Evolutionary conservation across 2,113 vertebrate genomes (phyloP), one percentile per base, ranked within the genome.

Genomic region (Zosterops japonicus): DNA sequence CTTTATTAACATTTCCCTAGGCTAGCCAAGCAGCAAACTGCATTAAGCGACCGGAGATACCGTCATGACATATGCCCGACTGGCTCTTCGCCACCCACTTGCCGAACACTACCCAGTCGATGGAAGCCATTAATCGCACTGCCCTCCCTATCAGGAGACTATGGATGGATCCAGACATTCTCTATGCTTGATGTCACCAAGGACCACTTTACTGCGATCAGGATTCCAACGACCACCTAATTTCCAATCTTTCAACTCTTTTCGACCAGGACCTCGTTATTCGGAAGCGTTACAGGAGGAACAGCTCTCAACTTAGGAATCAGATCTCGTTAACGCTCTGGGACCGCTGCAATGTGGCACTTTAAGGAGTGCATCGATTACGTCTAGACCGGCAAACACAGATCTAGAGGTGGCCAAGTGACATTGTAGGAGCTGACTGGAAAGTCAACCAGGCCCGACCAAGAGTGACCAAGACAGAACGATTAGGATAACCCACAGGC

Each of bases 391-490:
- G 97, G 98, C 99, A 99, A 98, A 98, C 97, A 99, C 98, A 98
- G 99, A 99, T 99, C 99, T 99, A 99, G 98, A 99, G 99, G 98
- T 98, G 98, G 98, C 98, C 98, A 99, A 99, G 97, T 99, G 99
- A 97, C 98, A 98, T 93, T 98, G 98, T 97, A 98, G 99, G 98
- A 98, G 99, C 98, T 99, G 98, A 99, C 98, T 99, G 99, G 98
- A 98, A 98, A 98, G 98, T 98, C 98, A 99, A 98, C 98, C 98
- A 98, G 98, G 99, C 98, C 99, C 99, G 98, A 99, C 98, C 99
- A 99, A 99, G 98, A 99, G 98, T 99, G 99, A 99, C 98, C 99
- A 99, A 99, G 98, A 99, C 99, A 98, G 98, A 99, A 99, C 98
- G 99, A 98, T 99, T 98, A 98, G 98, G 98, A 98, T 98, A 98